Percentiles rank a stretch among this genome's conserved stretches.
These are phyloP conservation scores for Drosophila pectinifera DNA, from an alignment of 1,140 invertebrate species.

Conservation along the genomic window DNA sequence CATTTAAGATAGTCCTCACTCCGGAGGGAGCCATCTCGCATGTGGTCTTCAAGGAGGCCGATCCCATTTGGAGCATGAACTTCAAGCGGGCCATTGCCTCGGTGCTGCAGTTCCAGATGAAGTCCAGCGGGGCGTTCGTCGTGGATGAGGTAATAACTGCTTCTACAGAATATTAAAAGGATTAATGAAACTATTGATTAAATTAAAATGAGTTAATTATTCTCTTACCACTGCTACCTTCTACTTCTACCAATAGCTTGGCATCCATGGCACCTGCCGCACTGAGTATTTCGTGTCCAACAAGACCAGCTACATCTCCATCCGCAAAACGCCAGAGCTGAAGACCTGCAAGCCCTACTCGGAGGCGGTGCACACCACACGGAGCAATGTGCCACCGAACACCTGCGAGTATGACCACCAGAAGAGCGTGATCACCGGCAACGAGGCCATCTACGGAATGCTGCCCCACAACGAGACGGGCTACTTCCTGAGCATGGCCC, in stretches of 20 bases:
- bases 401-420: conserved; percentile 82
- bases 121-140: conserved; percentile 85
- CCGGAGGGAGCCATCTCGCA: conserved; percentile 72
- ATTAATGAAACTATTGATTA: no score
- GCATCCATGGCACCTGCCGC: conserved; percentile 79
- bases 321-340: conserved; percentile 81
- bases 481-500: conserved; percentile 78
- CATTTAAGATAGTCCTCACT: conserved; percentile 79
- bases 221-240: background rate
- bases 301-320: conserved; percentile 79
- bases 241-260: conserved; percentile 46
- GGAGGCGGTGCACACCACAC: conserved; percentile 75
- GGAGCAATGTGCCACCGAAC: conserved; percentile 82
- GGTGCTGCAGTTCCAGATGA: conserved; percentile 86
- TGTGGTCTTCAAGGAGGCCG: conserved; percentile 85
- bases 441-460: conserved; percentile 80
- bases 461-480: conserved; percentile 76
- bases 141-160: conserved; percentile 86
- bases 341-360: conserved; percentile 74
- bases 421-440: conserved; percentile 83
- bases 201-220: background rate
- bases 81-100: conserved; percentile 88
- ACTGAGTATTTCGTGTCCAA: conserved; percentile 84
- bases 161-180: no score
- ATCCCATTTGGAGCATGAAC: conserved; percentile 88